These are phyloP conservation scores for Amiota minor DNA, from an alignment of 2,888 invertebrate genomes.

Conservation along the genomic window DNA sequence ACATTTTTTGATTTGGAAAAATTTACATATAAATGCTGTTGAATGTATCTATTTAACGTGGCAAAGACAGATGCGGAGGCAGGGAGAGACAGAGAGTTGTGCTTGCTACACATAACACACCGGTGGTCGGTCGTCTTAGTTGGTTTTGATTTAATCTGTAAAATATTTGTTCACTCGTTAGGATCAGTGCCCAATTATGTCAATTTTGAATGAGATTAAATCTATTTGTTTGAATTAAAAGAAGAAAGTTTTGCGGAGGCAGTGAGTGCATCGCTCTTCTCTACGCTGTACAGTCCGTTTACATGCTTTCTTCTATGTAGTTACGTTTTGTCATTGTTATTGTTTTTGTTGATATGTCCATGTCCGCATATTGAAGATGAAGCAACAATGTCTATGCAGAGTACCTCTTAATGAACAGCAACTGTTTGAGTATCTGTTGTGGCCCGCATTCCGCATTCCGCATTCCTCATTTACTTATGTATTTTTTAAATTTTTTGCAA, in stretches of 20 bases:
- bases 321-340: neutral
- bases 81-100: no score
- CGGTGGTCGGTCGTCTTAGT: no score
- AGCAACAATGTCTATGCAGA: neutral
- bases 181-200: slow-evolving; percentile 65
- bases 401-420: slow-evolving; percentile 24
- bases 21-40: slow-evolving; percentile 24
- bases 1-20: slow-evolving; percentile 25
- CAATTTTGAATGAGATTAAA: slow-evolving; percentile 49
- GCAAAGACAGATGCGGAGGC: neutral
- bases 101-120: no score
- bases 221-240: neutral
- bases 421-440: slow-evolving; percentile 1
- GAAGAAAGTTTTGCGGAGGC: slow-evolving; percentile 29
- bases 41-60: slow-evolving; percentile 25
- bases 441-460: slow-evolving; percentile 26
- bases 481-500: no score
- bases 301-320: neutral
- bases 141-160: slow-evolving; percentile 24
- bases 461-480: no score
- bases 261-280: neutral
- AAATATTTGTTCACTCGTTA: slow-evolving; percentile 61
- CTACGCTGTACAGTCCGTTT: neutral
- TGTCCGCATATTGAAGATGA: slow-evolving; percentile 5
- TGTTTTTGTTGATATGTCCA: neutral